Conservation (phyloP, 2,797 vertebrate species). For the Picus viridis region DNA sequence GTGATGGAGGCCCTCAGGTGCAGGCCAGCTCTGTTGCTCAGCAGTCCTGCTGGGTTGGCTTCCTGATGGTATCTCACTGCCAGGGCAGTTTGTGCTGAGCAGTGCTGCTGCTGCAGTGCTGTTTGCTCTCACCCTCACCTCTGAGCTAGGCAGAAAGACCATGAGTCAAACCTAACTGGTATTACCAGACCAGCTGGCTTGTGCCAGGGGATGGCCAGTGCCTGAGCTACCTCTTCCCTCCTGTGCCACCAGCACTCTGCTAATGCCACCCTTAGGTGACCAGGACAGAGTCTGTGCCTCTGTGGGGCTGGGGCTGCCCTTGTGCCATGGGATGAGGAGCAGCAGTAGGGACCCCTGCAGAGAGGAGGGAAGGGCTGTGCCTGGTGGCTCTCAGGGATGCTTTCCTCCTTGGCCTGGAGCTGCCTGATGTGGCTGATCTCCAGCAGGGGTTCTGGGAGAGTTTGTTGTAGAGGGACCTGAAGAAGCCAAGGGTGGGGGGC, state of each 20-base stretch:
- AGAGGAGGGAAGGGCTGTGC: background rate
- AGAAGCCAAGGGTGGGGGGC: background rate
- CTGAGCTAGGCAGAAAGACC: background rate
- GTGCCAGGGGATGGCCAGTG: conserved; percentile 48
- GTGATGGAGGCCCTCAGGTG: accelerated
- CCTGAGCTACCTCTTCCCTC: background rate
- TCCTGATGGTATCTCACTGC: background rate
- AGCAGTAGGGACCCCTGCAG: background rate
- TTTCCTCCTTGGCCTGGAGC: background rate
- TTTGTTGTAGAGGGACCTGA: background rate
- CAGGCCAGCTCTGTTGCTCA: background rate
- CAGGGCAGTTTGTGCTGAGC: background rate
- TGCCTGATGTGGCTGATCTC: background rate
- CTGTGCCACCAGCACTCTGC: background rate
- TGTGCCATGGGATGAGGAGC: background rate
- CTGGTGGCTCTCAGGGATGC: background rate
- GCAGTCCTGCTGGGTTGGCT: background rate
- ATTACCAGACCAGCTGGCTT: conserved; percentile 37
- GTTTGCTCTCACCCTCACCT: background rate
- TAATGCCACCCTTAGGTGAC: background rate
- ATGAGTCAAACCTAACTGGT: conserved; percentile 58
- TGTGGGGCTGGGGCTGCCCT: background rate
- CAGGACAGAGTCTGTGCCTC: background rate
- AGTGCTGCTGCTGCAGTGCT: background rate
- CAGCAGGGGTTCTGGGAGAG: background rate